Percentiles rank a stretch among this genome's conserved stretches.
phyloP scores from a whole-genome alignment of 2,888 invertebrate species.

The Eueremaeus valkanovi region DNA sequence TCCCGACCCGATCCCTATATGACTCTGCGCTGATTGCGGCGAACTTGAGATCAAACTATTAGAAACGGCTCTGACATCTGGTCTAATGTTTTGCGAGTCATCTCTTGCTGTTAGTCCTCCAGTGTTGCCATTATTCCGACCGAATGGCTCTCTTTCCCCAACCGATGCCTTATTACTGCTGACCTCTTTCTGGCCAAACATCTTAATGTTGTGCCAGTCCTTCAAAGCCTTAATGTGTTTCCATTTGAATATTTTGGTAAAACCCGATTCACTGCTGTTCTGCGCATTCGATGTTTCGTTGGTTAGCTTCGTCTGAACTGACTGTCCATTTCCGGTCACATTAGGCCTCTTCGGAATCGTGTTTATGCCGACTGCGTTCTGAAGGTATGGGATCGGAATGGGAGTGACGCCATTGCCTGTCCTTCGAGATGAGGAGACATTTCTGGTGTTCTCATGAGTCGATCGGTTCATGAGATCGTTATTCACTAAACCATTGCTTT shows the following conservation, averaged over 20 bases:
- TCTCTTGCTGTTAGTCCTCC: background rate
- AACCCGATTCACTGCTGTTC: slow-evolving; percentile 15
- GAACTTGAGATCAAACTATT: slow-evolving; percentile 23
- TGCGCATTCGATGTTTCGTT: background rate
- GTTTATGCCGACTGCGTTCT: slow-evolving; percentile 62
- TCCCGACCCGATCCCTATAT: too few relatives aligned
- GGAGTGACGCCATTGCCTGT: slow-evolving; percentile 52
- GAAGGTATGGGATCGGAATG: slow-evolving; percentile 66
- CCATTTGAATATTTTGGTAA: slow-evolving; percentile 6
- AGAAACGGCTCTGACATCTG: slow-evolving; percentile 5
- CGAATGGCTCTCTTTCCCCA: background rate
- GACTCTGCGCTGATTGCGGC: slow-evolving; percentile 3
- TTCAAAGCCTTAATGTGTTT: background rate
- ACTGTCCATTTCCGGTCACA: slow-evolving; percentile 50
- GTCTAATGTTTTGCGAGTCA: slow-evolving; percentile 1
- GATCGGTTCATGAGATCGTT: slow-evolving; percentile 14
- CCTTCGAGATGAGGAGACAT: slow-evolving; percentile 5
- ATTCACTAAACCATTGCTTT: slow-evolving; percentile 5
- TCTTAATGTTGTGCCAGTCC: slow-evolving; percentile 2
- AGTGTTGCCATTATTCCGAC: background rate
- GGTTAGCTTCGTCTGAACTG: slow-evolving; percentile 31
- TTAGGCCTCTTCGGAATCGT: slow-evolving; percentile 53
- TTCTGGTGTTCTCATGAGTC: slow-evolving; percentile 4
- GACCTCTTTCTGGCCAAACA: background rate
- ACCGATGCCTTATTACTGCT: background rate